A percentile compares a stretch with the other conserved stretches of the same genome.
These are phyloP conservation scores for Pseudotriccus pelzelni DNA, from an alignment of 2,797 vertebrate genomes.

Conservation along the genomic window DNA sequence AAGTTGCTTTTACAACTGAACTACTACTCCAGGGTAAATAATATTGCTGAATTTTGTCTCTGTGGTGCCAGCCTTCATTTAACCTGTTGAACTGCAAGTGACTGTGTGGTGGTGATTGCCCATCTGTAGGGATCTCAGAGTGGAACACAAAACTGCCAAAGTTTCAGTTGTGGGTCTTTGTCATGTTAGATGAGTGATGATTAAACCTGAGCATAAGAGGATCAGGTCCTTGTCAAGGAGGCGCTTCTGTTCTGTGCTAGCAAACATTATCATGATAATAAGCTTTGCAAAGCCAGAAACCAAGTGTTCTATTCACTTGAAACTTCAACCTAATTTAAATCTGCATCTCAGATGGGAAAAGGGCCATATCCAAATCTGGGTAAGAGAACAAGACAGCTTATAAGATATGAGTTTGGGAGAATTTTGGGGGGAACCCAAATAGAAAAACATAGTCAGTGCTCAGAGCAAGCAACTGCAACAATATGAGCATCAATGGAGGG, in stretches of 20 bases:
- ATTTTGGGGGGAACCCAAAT: neutral
- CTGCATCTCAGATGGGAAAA: neutral
- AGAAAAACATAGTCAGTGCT: neutral
- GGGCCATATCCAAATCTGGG: neutral
- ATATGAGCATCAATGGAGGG: neutral
- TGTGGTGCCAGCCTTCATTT: neutral
- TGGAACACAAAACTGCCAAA: neutral
- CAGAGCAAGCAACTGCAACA: neutral
- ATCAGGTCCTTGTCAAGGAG: neutral
- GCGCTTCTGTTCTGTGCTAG: neutral
- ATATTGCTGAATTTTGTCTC: neutral
- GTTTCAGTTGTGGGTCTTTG: neutral
- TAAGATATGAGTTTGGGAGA: neutral
- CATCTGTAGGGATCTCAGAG: neutral
- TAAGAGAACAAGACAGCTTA: neutral
- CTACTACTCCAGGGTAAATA: neutral
- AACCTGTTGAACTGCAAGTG: neutral
- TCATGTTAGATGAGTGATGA: neutral
- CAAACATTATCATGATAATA: neutral
- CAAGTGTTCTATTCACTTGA: neutral
- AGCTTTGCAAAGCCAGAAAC: neutral
- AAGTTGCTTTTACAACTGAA: neutral
- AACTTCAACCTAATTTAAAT: neutral
- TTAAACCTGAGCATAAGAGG: neutral
- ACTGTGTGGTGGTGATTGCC: neutral